Evolutionary conservation across 2,797 vertebrate species (phyloP).

Genomic region (Ptychadena robeensis): DNA sequence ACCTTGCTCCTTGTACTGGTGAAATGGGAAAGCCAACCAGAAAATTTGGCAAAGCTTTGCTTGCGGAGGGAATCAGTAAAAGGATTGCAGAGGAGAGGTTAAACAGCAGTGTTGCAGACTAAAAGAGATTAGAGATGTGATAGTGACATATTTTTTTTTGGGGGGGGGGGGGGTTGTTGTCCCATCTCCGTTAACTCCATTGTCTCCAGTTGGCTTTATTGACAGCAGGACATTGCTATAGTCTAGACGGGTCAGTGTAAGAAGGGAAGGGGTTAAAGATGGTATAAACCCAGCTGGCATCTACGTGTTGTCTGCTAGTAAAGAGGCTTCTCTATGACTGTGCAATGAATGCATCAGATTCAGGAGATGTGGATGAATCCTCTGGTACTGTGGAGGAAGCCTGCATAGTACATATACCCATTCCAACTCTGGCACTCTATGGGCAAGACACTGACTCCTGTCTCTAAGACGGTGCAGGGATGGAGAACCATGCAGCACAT

Average conservation of each 20-base stretch:
- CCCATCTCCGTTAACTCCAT: background rate
- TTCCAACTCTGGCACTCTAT: slow-evolving; percentile 9
- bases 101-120: slow-evolving; percentile 34
- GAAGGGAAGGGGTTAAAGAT: slow-evolving; percentile 57
- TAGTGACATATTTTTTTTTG: slow-evolving; percentile 15
- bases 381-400: slow-evolving; percentile 38
- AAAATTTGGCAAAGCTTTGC: slow-evolving; percentile 6
- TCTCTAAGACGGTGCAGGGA: slow-evolving; percentile 15
- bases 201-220: background rate
- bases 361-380: slow-evolving; percentile 48
- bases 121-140: slow-evolving; percentile 20
- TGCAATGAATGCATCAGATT: slow-evolving; percentile 60
- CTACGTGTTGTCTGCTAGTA: slow-evolving; percentile 63
- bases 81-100: slow-evolving; percentile 33
- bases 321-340: slow-evolving; percentile 58
- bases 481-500: slow-evolving; percentile 12
- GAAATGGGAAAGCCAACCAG: background rate
- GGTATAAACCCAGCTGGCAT: slow-evolving; percentile 67
- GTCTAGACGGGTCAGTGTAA: slow-evolving; percentile 13
- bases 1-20: slow-evolving; percentile 40
- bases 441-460: slow-evolving; percentile 28
- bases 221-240: background rate
- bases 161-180: background rate
- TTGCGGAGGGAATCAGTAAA: slow-evolving; percentile 29
- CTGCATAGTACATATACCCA: slow-evolving; percentile 24